Evolutionary conservation across 2,888 invertebrate species (phyloP).

Genomic region (Tetanocera ferruginea): DNA sequence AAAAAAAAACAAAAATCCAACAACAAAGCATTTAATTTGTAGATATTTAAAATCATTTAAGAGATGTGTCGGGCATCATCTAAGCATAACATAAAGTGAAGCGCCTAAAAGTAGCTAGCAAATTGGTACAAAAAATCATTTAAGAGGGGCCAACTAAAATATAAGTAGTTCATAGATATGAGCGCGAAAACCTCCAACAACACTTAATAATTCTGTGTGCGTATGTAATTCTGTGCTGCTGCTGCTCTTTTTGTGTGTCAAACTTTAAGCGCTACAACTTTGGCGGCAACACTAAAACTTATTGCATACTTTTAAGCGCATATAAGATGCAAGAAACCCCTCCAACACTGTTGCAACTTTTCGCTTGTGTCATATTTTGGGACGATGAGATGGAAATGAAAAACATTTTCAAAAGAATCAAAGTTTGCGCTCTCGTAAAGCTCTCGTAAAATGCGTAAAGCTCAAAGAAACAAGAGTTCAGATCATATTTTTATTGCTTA

Average conservation of each 20-base stretch:
- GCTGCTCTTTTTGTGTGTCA: not conserved
- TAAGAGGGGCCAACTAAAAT: not conserved
- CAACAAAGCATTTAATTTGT: too few relatives aligned
- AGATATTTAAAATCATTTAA: not conserved
- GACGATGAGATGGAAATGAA: not conserved
- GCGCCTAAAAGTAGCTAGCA: not conserved
- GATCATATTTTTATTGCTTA: conserved; percentile 43
- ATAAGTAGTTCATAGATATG: not conserved
- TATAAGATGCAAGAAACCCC: not conserved
- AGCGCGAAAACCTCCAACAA: not conserved
- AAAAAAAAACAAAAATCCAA: too few relatives aligned
- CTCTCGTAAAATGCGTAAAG: conserved; percentile 3
- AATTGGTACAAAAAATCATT: not conserved
- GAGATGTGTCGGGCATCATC: not conserved
- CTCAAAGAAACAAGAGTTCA: not conserved
- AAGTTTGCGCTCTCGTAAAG: conserved; percentile 3
- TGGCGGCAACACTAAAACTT: not conserved
- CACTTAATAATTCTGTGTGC: not conserved
- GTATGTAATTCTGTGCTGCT: not conserved
- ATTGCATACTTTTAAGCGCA: conserved; percentile 31
- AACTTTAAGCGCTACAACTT: not conserved
- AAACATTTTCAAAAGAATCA: not conserved
- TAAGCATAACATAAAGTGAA: not conserved
- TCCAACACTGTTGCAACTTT: not conserved
- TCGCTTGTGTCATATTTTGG: not conserved